A percentile compares a stretch with the other conserved stretches of the same genome.
Evolutionary conservation across 2,113 vertebrate species (phyloP).

Genomic region (Atherinomorus stipes): DNA sequence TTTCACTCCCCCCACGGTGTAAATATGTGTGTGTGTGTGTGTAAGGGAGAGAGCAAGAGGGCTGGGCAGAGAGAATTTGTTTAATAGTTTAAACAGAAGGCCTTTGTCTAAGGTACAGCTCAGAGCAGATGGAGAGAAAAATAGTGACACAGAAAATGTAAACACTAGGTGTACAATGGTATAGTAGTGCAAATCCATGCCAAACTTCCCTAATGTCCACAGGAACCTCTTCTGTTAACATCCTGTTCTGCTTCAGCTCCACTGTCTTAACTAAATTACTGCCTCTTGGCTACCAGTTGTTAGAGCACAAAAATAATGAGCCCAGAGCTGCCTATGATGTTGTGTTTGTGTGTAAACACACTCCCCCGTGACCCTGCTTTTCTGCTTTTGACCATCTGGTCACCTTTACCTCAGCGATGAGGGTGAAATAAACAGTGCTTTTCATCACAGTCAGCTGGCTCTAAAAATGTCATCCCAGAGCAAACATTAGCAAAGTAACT

Average conservation of each 20-base stretch:
- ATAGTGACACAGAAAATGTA: conserved; percentile 45
- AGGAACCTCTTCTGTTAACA: conserved; percentile 58
- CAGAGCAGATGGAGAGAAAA: conserved; percentile 30
- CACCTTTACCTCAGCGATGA: conserved; percentile 47
- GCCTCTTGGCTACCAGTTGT: conserved; percentile 52
- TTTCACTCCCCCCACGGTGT: conserved; percentile 19
- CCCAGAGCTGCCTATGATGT: conserved; percentile 40
- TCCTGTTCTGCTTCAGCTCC: conserved; percentile 54
- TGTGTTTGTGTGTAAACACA: conserved; percentile 76
- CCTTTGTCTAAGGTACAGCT: conserved; percentile 65
- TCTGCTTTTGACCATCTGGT: conserved; percentile 44
- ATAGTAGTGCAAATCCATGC: conserved; percentile 19
- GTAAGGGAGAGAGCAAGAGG: conserved; percentile 12
- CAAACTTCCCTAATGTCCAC: conserved; percentile 37
- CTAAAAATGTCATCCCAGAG: conserved; percentile 10
- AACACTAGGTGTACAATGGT: conserved; percentile 42
- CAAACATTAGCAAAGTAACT: conserved; percentile 52
- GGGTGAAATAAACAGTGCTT: conserved; percentile 33
- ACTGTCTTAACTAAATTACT: conserved; percentile 25
- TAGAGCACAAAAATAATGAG: conserved; percentile 34
- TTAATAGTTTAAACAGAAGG: conserved; percentile 51
- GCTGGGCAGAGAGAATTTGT: conserved; percentile 27
- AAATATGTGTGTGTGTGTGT: conserved; percentile 15
- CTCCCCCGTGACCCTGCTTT: conserved; percentile 37
- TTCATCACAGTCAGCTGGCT: conserved; percentile 14